Percentiles rank a stretch among this genome's conserved stretches.
Conservation (phyloP, 2,888 invertebrate genomes). For the Diarsia rubi region DNA sequence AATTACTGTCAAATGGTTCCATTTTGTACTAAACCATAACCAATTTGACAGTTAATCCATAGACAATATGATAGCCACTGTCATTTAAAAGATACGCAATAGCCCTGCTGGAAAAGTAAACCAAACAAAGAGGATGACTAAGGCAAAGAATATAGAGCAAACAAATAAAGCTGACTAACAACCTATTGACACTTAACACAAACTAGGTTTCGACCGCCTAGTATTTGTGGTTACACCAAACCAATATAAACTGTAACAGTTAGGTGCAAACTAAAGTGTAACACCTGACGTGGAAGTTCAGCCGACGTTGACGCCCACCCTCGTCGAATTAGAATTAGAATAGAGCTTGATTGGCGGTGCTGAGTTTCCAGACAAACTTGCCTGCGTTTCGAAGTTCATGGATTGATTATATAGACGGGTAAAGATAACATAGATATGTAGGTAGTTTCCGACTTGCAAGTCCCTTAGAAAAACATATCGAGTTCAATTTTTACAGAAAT, state of each 20-base stretch:
- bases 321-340: conserved; percentile 73
- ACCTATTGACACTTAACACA: conserved; percentile 15
- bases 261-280: conserved; percentile 62
- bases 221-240: conserved; percentile 55
- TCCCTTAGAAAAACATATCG: background rate
- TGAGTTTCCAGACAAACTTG: conserved; percentile 64
- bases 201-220: conserved; percentile 29
- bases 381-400: conserved; percentile 53
- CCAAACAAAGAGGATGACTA: background rate
- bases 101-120: background rate
- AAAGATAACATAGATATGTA: conserved; percentile 26
- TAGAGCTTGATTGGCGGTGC: conserved; percentile 71
- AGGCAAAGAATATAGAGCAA: background rate
- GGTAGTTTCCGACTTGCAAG: conserved; percentile 1
- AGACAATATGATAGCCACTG: no score
- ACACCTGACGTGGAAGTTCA: conserved; percentile 65
- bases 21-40: no score
- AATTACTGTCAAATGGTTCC: no score
- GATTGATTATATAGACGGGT: conserved; percentile 60
- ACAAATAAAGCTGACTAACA: conserved; percentile 5
- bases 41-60: no score
- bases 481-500: background rate
- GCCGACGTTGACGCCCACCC: conserved; percentile 57
- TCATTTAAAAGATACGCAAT: no score
- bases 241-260: conserved; percentile 65